These are phyloP conservation scores for Manis pentadactyla DNA, from an alignment of 2,797 vertebrate species.

Conservation along the genomic window DNA sequence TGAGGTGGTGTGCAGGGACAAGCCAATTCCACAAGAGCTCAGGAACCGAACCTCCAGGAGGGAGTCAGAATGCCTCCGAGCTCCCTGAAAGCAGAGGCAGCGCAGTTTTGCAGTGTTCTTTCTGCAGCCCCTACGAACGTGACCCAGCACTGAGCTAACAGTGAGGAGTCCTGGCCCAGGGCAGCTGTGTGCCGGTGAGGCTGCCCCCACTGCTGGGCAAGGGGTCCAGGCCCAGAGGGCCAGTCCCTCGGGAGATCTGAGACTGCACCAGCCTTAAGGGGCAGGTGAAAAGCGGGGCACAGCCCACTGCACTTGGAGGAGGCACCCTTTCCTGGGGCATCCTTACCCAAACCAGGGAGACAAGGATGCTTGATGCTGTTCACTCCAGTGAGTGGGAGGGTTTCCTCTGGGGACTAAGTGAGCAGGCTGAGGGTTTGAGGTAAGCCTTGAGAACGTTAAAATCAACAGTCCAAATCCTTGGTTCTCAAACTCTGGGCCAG, in stretches of 20 bases:
- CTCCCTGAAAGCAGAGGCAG: not conserved
- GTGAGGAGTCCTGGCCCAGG: not conserved
- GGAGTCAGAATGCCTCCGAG: not conserved
- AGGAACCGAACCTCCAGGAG: not conserved
- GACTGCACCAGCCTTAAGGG: not conserved
- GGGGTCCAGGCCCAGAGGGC: not conserved
- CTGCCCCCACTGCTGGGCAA: not conserved
- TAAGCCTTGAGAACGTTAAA: constrained; percentile 4
- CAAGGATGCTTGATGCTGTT: not conserved
- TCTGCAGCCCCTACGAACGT: rapidly evolving
- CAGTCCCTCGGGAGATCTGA: not conserved
- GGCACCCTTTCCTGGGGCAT: not conserved
- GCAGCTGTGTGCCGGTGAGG: not conserved
- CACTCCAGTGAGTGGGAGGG: not conserved
- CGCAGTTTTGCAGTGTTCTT: not conserved
- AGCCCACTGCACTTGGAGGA: not conserved
- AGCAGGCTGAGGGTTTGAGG: not conserved
- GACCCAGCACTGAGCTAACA: no score
- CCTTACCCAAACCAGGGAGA: not conserved
- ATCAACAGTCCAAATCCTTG: not conserved
- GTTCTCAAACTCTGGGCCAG: constrained; percentile 27
- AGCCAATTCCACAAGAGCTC: not conserved
- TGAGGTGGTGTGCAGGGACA: not conserved
- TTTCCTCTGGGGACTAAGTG: not conserved
- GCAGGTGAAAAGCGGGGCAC: not conserved